Evolutionary conservation across 2,888 invertebrate genomes (phyloP).

Genomic region (Apocheima hispidaria): DNA sequence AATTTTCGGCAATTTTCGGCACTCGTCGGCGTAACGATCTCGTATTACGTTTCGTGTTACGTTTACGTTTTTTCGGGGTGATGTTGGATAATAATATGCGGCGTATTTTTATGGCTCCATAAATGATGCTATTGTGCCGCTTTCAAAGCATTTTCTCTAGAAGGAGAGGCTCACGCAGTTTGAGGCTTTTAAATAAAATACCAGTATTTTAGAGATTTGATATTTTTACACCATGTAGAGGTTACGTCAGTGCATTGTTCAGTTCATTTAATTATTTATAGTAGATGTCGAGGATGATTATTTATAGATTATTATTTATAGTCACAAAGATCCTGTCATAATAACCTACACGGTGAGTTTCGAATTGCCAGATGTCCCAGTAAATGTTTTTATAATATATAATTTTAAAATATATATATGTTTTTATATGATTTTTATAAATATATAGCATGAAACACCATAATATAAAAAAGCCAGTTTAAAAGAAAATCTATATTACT

Average conservation of each 20-base stretch:
- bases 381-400: no score
- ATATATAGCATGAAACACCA: no score
- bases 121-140: conserved; percentile 5
- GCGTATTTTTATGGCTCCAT: conserved; percentile 10
- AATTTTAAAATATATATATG: no score
- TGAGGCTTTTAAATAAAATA: background rate
- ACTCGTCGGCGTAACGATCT: conserved; percentile 58
- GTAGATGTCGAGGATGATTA: no score
- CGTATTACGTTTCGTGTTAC: conserved; percentile 48
- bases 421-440: no score
- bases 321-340: no score
- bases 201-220: background rate
- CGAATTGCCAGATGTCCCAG: no score
- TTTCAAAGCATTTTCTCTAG: background rate
- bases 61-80: conserved; percentile 31
- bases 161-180: background rate
- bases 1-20: conserved; percentile 74
- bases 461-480: no score
- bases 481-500: no score
- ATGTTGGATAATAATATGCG: conserved; percentile 26
- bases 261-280: background rate
- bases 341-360: no score
- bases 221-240: no score
- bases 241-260: background rate
- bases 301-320: no score